These are phyloP conservation scores for Galeruca laticollis DNA, from an alignment of 2,888 invertebrate genomes.

Conservation along the genomic window DNA sequence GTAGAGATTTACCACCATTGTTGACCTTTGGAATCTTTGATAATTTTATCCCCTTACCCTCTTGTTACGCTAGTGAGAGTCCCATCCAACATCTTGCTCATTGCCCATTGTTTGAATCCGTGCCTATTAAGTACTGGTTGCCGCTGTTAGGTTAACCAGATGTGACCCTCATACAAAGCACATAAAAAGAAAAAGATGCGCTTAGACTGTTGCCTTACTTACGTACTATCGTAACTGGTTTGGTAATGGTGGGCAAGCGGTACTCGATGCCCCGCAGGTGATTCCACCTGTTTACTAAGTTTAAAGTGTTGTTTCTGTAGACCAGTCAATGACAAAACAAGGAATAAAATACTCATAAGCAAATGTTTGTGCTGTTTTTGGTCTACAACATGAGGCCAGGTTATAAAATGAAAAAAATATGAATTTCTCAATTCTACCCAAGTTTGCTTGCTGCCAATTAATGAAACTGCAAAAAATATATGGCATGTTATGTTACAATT, in stretches of 20 bases:
- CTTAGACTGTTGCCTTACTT: constrained; percentile 10
- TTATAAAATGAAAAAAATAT: neutral
- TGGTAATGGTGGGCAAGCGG: constrained; percentile 27
- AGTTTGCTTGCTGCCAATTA: too few relatives aligned
- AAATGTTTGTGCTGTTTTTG: neutral
- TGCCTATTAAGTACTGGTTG: constrained; percentile 21
- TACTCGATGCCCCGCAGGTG: constrained; percentile 37
- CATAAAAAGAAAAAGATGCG: constrained; percentile 20
- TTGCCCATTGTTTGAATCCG: constrained; percentile 21
- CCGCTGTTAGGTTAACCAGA: constrained; percentile 35
- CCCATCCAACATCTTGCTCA: constrained; percentile 26
- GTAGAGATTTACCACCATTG: too few relatives aligned
- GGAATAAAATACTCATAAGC: neutral
- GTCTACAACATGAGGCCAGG: neutral
- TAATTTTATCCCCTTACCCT: neutral
- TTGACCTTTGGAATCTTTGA: neutral
- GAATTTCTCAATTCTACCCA: neutral
- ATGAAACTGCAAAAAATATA: too few relatives aligned
- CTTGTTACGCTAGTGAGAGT: constrained; percentile 2
- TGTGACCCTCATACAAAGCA: constrained; percentile 36
- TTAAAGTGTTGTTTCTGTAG: constrained; percentile 5
- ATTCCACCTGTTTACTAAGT: constrained; percentile 39
- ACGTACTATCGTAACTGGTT: constrained; percentile 35
- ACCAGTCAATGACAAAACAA: constrained; percentile 6
- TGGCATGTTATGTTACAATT: too few relatives aligned